A percentile compares a stretch with the other conserved stretches of the same genome.
Conservation (phyloP, 2,888 invertebrate genomes). For the Heliconius erato region DNA sequence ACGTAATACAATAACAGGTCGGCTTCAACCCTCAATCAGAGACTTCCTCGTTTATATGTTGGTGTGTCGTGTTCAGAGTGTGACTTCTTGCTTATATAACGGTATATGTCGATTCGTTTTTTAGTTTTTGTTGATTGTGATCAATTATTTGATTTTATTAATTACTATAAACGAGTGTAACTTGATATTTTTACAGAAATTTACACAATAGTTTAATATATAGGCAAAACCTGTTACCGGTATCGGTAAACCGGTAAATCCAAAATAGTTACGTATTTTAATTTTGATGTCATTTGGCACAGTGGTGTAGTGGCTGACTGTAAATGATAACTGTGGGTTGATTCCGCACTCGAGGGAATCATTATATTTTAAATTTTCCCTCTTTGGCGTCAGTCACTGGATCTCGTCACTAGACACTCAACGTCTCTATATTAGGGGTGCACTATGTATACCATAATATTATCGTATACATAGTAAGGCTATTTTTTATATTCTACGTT, state of each 20-base stretch:
- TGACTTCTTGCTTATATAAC: background rate
- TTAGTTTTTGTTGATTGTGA: background rate
- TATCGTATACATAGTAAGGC: too few relatives aligned
- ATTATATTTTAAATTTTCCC: background rate
- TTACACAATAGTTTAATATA: background rate
- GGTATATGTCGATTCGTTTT: background rate
- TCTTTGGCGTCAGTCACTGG: too few relatives aligned
- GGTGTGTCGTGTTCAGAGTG: conserved; percentile 47
- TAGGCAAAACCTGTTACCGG: too few relatives aligned
- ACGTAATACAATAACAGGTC: conserved; percentile 67
- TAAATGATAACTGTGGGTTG: background rate
- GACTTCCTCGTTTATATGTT: conserved; percentile 58
- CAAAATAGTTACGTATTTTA: too few relatives aligned
- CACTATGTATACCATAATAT: too few relatives aligned
- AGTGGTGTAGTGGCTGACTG: background rate
- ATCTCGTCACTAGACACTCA: too few relatives aligned
- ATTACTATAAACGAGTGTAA: background rate
- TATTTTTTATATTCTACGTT: background rate
- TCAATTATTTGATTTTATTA: background rate
- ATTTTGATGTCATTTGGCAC: background rate
- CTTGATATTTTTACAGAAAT: background rate
- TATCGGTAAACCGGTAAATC: too few relatives aligned
- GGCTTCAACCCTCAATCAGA: conserved; percentile 42
- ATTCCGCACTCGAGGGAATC: background rate
- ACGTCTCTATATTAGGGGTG: too few relatives aligned